Percentiles rank a stretch among this genome's conserved stretches.
These are phyloP conservation scores for Pheosia gnoma DNA, from an alignment of 2,888 invertebrate genomes.

Conservation along the genomic window DNA sequence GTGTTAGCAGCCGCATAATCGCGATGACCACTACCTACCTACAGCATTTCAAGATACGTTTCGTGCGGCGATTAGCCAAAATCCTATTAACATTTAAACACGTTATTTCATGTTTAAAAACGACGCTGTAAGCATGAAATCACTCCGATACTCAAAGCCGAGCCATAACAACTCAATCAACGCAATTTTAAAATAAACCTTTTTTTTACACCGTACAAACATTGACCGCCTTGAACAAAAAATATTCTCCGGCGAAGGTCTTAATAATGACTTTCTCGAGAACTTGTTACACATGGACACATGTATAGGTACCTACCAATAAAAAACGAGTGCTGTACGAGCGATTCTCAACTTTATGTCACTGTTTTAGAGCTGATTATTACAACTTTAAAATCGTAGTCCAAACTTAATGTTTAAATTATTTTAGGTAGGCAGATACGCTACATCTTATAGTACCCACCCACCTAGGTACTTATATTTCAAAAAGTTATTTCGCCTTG, in stretches of 20 bases:
- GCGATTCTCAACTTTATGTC: conserved; percentile 3
- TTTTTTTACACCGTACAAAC: conserved; percentile 62
- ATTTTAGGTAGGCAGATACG: too few species aligned
- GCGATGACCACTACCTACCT: too few species aligned
- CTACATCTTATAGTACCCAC: too few species aligned
- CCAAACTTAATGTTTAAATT: too few species aligned
- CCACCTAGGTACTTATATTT: not conserved
- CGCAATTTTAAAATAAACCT: conserved; percentile 75
- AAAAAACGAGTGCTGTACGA: not conserved
- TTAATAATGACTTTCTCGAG: conserved; percentile 75
- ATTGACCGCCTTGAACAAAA: conserved; percentile 64
- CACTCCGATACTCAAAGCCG: conserved; percentile 46
- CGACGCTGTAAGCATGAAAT: conserved; percentile 60
- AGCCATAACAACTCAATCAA: conserved; percentile 79
- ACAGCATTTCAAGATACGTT: conserved; percentile 6
- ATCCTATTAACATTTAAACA: conserved; percentile 37
- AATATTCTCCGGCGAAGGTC: conserved; percentile 58
- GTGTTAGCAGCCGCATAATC: too few species aligned
- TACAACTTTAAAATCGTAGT: too few species aligned
- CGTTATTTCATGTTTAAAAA: conserved; percentile 52
- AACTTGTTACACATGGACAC: conserved; percentile 52
- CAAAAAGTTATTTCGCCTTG: not conserved
- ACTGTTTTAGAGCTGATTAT: not conserved
- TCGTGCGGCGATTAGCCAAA: conserved; percentile 24
- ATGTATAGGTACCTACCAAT: not conserved